Base-by-base conservation (phyloP, 2,113 vertebrate genomes). In the Rhagologus leucostigma region DNA sequence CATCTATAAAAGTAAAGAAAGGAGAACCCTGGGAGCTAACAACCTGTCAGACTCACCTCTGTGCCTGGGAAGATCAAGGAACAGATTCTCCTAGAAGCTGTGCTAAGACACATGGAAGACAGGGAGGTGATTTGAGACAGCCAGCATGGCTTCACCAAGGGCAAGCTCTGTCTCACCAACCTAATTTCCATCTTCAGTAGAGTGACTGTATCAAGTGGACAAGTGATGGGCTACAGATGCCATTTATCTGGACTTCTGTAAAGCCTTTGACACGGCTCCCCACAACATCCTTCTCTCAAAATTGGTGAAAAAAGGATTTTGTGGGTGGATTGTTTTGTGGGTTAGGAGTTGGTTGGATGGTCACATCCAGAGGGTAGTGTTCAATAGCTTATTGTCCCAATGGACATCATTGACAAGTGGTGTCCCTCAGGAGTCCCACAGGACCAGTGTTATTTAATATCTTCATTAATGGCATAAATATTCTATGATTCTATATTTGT, bases 221-320 rank as follows among this genome's bases (percentile, higher is more conserved):
- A 44, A 50, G 23, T 42, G 17, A 42, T 19, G 21, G 11, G 26
- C 26, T 57, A 37, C 11, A 44, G 50, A 37, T 50, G 2, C 6
- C 37, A 23, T 50, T 44, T 33, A 37, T 59, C 59, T 64, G 26
- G 26, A 37, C 5, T 56, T 64, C 21, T 37, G 17, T 33, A 23
- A 81, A 29, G 37, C 12, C 37, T 73, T 65, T 37, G 15, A 33
- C 22, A 44, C 0, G 0, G 6, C 33, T 35, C 9, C 4, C 23
- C 32, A 37, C 5, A 47, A 41, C 13, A 73, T 7, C 8, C 22
- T 50, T 73, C 59, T 29, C 22, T 42, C 26, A 32, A 32, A 76
- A 37, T 11, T 19, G 27, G 12, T 37, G n/a, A 46, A 32, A 24
- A 47, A 60, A 39, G 7, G 27, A 39, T 60, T 76, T 60, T 1